Percentiles rank a stretch among this genome's conserved stretches.
Conservation (phyloP, 2,797 vertebrate species). For the Phylloscopus collybita region DNA sequence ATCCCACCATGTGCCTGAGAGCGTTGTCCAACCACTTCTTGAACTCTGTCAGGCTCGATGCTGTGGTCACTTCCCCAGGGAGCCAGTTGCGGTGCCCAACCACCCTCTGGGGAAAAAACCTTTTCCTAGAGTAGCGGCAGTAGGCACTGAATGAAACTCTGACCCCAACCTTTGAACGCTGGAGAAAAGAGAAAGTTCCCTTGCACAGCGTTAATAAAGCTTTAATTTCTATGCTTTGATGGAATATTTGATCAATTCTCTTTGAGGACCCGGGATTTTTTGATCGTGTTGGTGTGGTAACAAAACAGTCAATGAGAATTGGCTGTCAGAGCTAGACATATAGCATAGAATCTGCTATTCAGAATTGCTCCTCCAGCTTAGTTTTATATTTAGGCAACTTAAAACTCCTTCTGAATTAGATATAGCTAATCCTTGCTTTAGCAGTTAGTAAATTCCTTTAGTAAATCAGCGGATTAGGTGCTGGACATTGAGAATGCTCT, state of each 20-base stretch:
- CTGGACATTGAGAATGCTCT: neutral
- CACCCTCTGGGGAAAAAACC: neutral
- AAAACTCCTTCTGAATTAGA: conserved; percentile 19
- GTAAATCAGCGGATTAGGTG: conserved; percentile 13
- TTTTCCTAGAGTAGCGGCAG: neutral
- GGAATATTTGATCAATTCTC: accelerated
- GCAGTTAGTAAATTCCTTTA: conserved; percentile 5
- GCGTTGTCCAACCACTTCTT: neutral
- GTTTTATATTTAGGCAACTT: conserved; percentile 27
- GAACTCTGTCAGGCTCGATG: neutral
- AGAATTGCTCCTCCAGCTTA: neutral
- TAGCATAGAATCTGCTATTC: neutral
- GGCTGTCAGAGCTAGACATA: neutral
- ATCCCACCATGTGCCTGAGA: too few relatives aligned
- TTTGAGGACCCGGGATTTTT: neutral
- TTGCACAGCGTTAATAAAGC: neutral
- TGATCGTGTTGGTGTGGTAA: neutral
- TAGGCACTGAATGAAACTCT: accelerated
- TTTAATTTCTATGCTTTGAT: accelerated
- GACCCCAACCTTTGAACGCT: accelerated
- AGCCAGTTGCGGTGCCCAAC: neutral
- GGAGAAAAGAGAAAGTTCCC: neutral
- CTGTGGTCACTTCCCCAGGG: neutral
- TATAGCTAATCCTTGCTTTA: conserved; percentile 26
- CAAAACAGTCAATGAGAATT: neutral